Evolutionary conservation across 2,113 vertebrate genomes (phyloP).

Genomic region (Ivindomyrus marchei): DNA sequence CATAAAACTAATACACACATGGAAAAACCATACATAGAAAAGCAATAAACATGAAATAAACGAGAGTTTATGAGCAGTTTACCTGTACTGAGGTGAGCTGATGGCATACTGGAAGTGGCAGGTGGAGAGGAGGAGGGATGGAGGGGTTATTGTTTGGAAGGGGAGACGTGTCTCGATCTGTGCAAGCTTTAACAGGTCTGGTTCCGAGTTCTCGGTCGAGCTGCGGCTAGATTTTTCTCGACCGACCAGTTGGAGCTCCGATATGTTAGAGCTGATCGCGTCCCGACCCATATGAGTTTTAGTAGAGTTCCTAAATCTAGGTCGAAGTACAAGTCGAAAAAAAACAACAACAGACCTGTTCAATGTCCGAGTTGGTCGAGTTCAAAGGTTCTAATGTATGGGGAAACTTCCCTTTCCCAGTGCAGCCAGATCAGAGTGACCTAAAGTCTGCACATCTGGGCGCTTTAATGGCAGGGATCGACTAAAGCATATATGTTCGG

Average conservation of each 20-base stretch:
- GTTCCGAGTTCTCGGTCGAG: no score
- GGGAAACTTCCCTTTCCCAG: background rate
- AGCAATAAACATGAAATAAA: background rate
- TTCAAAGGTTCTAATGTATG: background rate
- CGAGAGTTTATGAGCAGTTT: background rate
- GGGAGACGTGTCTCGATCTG: background rate
- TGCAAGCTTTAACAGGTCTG: background rate
- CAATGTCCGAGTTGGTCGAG: background rate
- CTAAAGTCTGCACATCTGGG: background rate
- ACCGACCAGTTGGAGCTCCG: no score
- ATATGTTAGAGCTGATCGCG: no score
- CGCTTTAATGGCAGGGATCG: background rate
- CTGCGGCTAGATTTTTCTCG: no score
- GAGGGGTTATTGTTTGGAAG: background rate
- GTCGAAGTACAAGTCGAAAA: background rate
- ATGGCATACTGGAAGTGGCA: background rate
- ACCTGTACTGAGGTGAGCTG: background rate
- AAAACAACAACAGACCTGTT: background rate
- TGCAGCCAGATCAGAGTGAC: background rate
- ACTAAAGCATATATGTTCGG: background rate
- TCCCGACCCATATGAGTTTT: background rate
- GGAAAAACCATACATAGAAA: background rate
- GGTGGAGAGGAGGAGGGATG: no score
- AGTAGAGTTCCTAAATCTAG: background rate
- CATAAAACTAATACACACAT: background rate